A percentile compares a stretch with the other conserved stretches of the same genome.
phyloP scores from a whole-genome alignment of 2,113 vertebrate species.

The Labeo rohita region DNA sequence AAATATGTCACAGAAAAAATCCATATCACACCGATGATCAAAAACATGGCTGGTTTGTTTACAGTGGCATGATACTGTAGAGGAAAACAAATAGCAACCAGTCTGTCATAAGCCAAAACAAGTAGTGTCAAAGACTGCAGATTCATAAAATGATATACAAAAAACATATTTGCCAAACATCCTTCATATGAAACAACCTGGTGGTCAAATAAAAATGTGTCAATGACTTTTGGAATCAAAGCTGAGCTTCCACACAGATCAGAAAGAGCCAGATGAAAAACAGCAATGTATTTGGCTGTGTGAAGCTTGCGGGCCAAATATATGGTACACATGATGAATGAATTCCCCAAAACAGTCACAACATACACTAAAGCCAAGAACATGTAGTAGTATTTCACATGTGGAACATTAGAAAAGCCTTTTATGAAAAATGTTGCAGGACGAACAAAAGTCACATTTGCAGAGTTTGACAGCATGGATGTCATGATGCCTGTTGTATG shows the following conservation, averaged over 20 bases:
- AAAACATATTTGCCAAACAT: conserved; percentile 69
- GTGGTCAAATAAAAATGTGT: conserved; percentile 43
- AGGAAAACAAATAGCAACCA: conserved; percentile 72
- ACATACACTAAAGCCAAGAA: conserved; percentile 52
- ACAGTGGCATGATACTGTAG: conserved; percentile 63
- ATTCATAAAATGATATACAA: conserved; percentile 64
- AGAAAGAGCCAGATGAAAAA: conserved; percentile 50
- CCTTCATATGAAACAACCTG: conserved; percentile 61
- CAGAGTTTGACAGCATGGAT: neutral
- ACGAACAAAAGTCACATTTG: conserved; percentile 30
- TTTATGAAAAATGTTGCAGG: conserved; percentile 49
- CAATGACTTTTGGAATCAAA: conserved; percentile 51
- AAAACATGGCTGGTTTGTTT: conserved; percentile 62
- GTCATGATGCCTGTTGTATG: neutral
- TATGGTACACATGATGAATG: conserved; percentile 31
- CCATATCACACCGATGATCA: conserved; percentile 63
- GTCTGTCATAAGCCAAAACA: conserved; percentile 69
- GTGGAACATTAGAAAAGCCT: conserved; percentile 48
- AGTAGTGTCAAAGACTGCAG: conserved; percentile 74
- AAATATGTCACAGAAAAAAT: conserved; percentile 25
- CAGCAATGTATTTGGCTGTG: conserved; percentile 53
- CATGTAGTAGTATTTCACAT: conserved; percentile 56
- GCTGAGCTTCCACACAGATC: conserved; percentile 55
- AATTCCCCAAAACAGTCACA: conserved; percentile 47
- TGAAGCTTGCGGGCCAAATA: conserved; percentile 40